Base-by-base conservation (phyloP, 1,140 invertebrate species). In the Cydia amplana region DNA sequence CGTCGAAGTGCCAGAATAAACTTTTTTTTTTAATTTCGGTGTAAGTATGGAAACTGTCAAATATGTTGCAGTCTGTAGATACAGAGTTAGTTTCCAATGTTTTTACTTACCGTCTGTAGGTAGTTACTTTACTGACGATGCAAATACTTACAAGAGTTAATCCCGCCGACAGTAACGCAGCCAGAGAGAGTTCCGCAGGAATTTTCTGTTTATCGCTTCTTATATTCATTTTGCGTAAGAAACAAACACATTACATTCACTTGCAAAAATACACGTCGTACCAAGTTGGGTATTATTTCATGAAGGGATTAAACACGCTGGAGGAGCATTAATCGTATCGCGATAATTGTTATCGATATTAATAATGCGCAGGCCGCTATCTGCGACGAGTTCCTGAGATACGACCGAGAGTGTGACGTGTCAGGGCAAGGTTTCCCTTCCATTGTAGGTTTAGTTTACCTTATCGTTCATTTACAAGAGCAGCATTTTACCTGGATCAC, bases 311-410 rank as follows among this genome's bases (percentile, higher is more conserved):
- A 63, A 76, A 64, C 72, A 75, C 77, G 70, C 81, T 83, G 85
- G 85, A 82, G 72, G 46, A 72, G 67, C 73, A 72, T 83, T 86
- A 87, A 84, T 88, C 86, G 79, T 65, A 80, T 73, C 81, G 81
- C 83, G 88, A 90, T 90, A 88, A 90, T 88, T 88, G 83, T 88
- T 88, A 88, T 88, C 88, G 79, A 60, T 80, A 83, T 82, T 88
- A 87, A 85, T 86, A 64, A 70, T 25, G 72, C 18, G 64, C 43
- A 70, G 65, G 18, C 65, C 65, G 74, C 75, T 84, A 84, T 84
- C 83, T 80, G 74, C 55, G 63, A 75, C 49, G 51, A 60, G 60
- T 40, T 70, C 65, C 65, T 70, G 65, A 60, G 55, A 60, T 60
- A 60, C 20, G 55, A 23, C 20, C 55, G 55, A 60, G 55, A 60